Base-by-base conservation (phyloP, 2,797 vertebrate genomes). In the Sebastes iracundus region DNA sequence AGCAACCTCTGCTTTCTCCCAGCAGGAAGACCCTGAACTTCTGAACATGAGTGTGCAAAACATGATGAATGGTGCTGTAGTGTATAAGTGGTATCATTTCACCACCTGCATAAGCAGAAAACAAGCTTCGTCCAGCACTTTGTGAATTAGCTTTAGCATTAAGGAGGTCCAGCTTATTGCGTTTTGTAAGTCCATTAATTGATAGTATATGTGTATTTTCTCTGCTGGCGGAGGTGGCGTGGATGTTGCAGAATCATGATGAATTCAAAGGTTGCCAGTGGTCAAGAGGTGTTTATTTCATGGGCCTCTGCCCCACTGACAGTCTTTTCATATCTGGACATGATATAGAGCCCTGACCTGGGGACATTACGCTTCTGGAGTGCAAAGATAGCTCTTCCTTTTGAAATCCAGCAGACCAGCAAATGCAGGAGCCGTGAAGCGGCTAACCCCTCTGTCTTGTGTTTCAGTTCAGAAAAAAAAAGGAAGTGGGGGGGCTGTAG, bases 391-490 rank as follows among this genome's bases (percentile, higher is more conserved):
- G 87, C 90, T 85, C 84, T 91, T 90, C 86, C 90, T 92, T 96
- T 95, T 96, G 93, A 95, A 95, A 95, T 85, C 75, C 93, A 93
- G 85, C 87, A 89, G 92, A 93, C 87, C 94, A 93, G 88, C 90
- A 93, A 94, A 94, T 88, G 85, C 92, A 93, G 88, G 73, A 89
- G 87, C 90, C 60, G 22, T 91, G 89, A 93, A 93, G 85, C 84
- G 22, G 62, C 80, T 85, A 93, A 90, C 89, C 78, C 78, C 84
- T 83, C 87, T 77, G 91, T 91, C 90, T 90, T 87, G 82, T 89
- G 92, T 96, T 95, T 94, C 90, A 92, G 88, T 72, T 73, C 35
- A 35, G 59, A 81, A 82, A 75, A 75, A 77, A 73, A 28, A 28
- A 20, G 14, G 52, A 42, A 46, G 27, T 18, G 20, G 49, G 49